Evolutionary conservation across 2,113 vertebrate genomes (phyloP).

Genomic region (Phainopepla nitens): DNA sequence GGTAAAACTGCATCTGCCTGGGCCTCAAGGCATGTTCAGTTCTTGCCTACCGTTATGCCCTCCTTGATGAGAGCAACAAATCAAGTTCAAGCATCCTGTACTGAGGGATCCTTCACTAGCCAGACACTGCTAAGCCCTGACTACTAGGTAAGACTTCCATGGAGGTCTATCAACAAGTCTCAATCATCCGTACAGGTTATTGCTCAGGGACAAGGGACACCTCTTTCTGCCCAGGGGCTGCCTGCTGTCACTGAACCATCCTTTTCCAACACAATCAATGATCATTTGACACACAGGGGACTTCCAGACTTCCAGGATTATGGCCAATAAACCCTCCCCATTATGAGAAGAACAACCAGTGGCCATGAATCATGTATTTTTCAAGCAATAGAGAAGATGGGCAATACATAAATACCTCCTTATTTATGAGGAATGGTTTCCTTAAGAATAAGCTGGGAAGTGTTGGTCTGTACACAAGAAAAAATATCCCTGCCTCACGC

Average conservation of each 20-base stretch:
- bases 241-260: neutral
- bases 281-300: neutral
- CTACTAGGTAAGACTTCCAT: neutral
- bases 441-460: neutral
- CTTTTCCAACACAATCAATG: constrained; percentile 9
- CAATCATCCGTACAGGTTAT: constrained; percentile 19
- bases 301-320: neutral
- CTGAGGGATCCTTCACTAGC: neutral
- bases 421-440: neutral
- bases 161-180: constrained; percentile 43
- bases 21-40: neutral
- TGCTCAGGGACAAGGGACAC: constrained; percentile 29
- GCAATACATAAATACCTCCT: neutral
- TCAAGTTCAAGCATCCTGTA: neutral
- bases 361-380: neutral
- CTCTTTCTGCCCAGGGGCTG: neutral
- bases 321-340: constrained; percentile 1
- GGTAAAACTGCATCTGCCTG: neutral
- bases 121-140: neutral
- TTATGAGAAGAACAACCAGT: neutral
- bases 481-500: accelerated
- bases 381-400: neutral
- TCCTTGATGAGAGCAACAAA: constrained; percentile 9
- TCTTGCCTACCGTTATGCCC: constrained; percentile 3
- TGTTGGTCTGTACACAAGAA: neutral